phyloP scores from a whole-genome alignment of 2,797 vertebrate genomes.

The Lates japonicus region DNA sequence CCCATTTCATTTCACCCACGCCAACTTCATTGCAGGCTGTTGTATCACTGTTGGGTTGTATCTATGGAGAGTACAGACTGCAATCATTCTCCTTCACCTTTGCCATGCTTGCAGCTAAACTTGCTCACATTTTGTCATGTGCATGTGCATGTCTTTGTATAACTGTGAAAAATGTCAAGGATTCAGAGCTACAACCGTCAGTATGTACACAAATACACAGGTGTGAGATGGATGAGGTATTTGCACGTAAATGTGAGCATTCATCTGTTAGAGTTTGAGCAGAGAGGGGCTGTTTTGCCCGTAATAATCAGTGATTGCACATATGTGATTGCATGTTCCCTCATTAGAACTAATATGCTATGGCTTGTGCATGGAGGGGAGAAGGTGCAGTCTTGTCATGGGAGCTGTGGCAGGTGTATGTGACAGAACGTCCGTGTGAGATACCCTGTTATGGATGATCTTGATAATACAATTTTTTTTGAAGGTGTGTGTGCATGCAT shows the following conservation, averaged over 20 bases:
- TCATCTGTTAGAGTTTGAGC: not conserved
- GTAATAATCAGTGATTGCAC: conserved; percentile 33
- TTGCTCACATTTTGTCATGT: conserved; percentile 8
- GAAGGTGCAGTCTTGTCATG: conserved; percentile 16
- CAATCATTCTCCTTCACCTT: conserved; percentile 39
- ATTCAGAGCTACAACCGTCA: not conserved
- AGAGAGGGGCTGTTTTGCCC: conserved; percentile 8
- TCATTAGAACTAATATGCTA: conserved; percentile 38
- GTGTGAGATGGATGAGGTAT: not conserved
- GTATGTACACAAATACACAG: not conserved
- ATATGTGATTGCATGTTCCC: conserved; percentile 25
- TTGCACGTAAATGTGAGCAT: conserved; percentile 23
- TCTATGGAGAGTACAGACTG: conserved; percentile 22
- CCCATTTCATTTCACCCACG: conserved; percentile 42
- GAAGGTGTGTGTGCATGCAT: conserved; percentile 55
- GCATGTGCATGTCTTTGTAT: conserved; percentile 13
- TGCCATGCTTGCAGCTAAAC: conserved; percentile 17
- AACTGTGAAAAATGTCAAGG: conserved; percentile 17
- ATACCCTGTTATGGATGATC: conserved; percentile 37
- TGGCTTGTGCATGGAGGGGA: conserved; percentile 2
- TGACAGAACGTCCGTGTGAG: conserved; percentile 46
- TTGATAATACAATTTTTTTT: conserved; percentile 53
- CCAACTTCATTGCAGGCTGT: conserved; percentile 6
- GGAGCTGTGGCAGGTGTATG: conserved; percentile 57
- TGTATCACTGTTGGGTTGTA: conserved; percentile 22